A percentile compares a stretch with the other conserved stretches of the same genome.
Conservation (phyloP, 1,140 invertebrate species). For the Aphaenogaster floridana region DNA sequence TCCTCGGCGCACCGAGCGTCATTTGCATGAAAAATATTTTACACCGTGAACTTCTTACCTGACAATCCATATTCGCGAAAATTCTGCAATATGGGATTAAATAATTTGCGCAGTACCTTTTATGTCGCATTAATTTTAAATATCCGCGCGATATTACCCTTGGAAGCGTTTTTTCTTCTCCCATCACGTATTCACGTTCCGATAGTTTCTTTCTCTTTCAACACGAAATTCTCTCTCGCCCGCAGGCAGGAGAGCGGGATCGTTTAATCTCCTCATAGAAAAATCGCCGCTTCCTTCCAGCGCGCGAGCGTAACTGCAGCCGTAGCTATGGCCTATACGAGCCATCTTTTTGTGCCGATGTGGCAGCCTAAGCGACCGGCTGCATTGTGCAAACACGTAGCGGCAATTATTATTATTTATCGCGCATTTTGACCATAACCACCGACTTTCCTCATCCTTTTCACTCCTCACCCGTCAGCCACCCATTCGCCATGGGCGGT, state of each 20-base stretch:
- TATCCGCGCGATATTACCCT: neutral
- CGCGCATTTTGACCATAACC: conserved; percentile 78
- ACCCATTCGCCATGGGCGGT: conserved; percentile 60
- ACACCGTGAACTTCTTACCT: neutral
- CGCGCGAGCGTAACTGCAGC: conserved; percentile 27
- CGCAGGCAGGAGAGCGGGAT: neutral
- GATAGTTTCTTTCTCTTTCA: neutral
- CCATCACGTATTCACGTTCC: neutral
- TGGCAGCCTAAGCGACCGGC: conserved; percentile 79
- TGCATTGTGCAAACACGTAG: conserved; percentile 86
- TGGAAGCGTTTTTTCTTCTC: neutral
- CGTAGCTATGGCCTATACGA: conserved; percentile 28
- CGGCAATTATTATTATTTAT: conserved; percentile 86
- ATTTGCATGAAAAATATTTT: conserved; percentile 45
- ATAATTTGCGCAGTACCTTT: neutral
- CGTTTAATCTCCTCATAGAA: conserved; percentile 70
- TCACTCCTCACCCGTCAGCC: conserved; percentile 28
- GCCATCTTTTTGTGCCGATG: conserved; percentile 64
- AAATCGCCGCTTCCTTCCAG: conserved; percentile 59
- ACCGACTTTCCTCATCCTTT: conserved; percentile 76
- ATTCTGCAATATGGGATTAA: conserved; percentile 15
- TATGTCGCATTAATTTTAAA: neutral
- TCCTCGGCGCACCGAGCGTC: neutral
- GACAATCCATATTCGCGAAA: conserved; percentile 4
- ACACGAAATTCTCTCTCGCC: conserved; percentile 15